phyloP scores from a whole-genome alignment of 2,113 vertebrate species.

The Callospermophilus lateralis region DNA sequence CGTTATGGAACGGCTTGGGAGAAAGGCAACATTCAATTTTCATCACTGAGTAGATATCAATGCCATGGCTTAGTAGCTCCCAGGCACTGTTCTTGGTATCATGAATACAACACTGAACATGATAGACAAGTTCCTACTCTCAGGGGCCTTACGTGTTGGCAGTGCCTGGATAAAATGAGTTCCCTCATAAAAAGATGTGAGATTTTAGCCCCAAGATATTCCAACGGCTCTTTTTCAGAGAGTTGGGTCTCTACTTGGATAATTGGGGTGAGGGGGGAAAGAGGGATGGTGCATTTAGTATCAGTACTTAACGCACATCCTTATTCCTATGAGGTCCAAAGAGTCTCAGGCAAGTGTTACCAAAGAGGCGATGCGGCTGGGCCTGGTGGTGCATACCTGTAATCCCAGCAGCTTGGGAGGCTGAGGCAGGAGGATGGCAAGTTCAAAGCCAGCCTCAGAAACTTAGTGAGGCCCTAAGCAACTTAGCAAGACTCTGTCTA shows the following conservation, averaged over 20 bases:
- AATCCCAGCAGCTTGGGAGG: too few relatives aligned
- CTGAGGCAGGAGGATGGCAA: too few relatives aligned
- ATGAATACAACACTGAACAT: not conserved
- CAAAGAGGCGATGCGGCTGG: not conserved
- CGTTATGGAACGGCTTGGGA: not conserved
- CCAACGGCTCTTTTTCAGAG: not conserved
- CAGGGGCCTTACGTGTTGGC: not conserved
- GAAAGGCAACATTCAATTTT: not conserved
- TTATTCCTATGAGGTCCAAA: not conserved
- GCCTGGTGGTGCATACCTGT: too few relatives aligned
- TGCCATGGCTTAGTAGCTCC: not conserved
- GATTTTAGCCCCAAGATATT: not conserved
- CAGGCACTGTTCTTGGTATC: not conserved
- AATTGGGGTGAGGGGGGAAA: not conserved
- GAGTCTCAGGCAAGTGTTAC: not conserved
- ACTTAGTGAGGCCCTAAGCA: too few relatives aligned
- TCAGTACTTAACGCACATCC: not conserved
- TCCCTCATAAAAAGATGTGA: not conserved
- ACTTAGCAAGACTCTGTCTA: too few relatives aligned
- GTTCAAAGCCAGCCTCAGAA: too few relatives aligned
- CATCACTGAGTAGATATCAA: conserved; percentile 1
- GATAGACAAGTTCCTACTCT: not conserved
- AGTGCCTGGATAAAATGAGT: not conserved
- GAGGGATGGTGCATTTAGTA: not conserved
- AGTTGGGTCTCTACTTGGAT: not conserved